A percentile compares a stretch with the other conserved stretches of the same genome.
phyloP scores from a whole-genome alignment of 2,797 vertebrate species.

The Liparis tanakae region DNA sequence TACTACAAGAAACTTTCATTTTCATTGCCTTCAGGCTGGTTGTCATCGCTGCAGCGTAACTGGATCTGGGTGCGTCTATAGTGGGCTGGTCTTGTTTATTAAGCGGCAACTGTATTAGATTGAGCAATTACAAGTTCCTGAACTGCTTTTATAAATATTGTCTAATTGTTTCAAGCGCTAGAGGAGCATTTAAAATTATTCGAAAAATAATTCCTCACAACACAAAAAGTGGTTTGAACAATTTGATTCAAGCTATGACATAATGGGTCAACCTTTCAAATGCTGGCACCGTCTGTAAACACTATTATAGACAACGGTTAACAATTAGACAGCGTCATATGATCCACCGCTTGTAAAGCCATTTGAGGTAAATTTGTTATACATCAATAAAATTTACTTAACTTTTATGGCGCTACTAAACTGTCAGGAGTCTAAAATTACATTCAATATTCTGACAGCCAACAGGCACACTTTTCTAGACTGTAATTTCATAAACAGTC shows the following conservation, averaged over 20 bases:
- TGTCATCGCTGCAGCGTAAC: too few relatives aligned
- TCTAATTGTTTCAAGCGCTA: background rate
- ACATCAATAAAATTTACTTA: background rate
- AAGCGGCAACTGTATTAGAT: background rate
- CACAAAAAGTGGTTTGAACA: background rate
- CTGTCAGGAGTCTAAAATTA: background rate
- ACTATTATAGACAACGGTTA: background rate
- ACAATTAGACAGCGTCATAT: slow-evolving; percentile 7
- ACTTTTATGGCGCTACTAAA: background rate
- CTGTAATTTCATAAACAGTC: slow-evolving; percentile 40
- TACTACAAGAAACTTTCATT: background rate
- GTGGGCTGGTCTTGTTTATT: background rate
- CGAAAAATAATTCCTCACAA: background rate
- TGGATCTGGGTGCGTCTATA: background rate
- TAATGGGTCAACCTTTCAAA: slow-evolving; percentile 3
- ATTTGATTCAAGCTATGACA: slow-evolving; percentile 1
- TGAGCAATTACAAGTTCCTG: background rate
- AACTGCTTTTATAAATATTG: background rate
- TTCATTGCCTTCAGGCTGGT: background rate
- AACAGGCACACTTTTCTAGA: slow-evolving; percentile 4
- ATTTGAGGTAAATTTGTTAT: background rate
- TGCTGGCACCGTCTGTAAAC: slow-evolving; percentile 24
- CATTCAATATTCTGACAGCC: background rate
- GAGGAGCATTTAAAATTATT: background rate
- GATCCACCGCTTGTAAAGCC: background rate